Evolutionary conservation across 30 jellyfish, hydroid and myxozoan genomes (phyloP), one percentile per base, ranked within the genome.

Genomic region (Pelagia noctiluca): DNA sequence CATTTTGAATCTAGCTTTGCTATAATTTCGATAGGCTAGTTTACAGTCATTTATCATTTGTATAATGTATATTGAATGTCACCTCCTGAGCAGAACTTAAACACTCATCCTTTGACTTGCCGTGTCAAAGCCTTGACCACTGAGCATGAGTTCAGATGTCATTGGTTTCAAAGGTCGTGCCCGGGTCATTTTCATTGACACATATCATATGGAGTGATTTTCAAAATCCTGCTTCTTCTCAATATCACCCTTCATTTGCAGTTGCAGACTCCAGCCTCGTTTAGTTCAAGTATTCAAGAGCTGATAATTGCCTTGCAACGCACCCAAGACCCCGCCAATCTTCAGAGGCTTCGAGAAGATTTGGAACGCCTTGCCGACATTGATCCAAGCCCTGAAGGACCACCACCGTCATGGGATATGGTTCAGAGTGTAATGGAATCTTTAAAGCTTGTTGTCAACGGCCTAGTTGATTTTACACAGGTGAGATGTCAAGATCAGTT

Each of bases 311-410:
- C 99, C 0, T 67, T 94, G 62, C 99, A 94, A 76, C 49, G 96
- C 25, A 94, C 99, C 19, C 95, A 85, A 16, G 99, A 94, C 66
- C 99, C 99, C 18, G 96, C 96, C 42, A 86, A 94, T 65, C 71
- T 94, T 31, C 99, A 94, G 75, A 60, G 87, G 63, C 93, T 94
- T 7, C 73, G 90, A 50, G 64, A 21, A 2, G 90, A 94, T 54
- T 71, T 94, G 2, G 99, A 88, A 36, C 96, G 80, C 34, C 77
- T 94, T 28, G 92, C 99, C 49, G 72, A 72, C 50, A 94, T 94
- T 33, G 99, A 94, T 65, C 99, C 99, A n/a, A 88, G 88, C 90
- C 88, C 99, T 7, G 99, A 94, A 35, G 99, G 98, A 1, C 92
- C 90, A 18, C 89, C 96, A 8, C 97, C 97, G 3, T 22, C 78